Percentiles rank a stretch among this genome's conserved stretches.
These are phyloP conservation scores for Petrocephalus microphthalmus DNA, from an alignment of 2,113 vertebrate genomes.

Conservation along the genomic window DNA sequence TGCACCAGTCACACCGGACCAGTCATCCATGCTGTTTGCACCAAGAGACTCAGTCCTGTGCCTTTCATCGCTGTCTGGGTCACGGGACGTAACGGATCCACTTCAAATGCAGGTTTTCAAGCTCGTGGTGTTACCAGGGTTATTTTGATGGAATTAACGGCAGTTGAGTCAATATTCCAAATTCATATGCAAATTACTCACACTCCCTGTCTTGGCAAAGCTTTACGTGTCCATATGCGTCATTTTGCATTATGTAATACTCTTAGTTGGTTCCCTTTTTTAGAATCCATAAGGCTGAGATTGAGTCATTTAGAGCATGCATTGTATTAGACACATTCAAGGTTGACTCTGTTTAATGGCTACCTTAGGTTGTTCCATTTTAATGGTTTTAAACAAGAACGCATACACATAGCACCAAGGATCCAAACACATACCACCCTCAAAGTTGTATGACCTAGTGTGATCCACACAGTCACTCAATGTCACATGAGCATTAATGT, in stretches of 20 bases:
- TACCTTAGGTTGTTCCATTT: constrained; percentile 10
- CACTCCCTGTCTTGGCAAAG: neutral
- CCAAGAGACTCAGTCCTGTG: neutral
- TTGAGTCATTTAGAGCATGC: constrained; percentile 15
- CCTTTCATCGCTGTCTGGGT: neutral
- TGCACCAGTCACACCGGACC: neutral
- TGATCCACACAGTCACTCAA: neutral
- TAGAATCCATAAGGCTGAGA: constrained; percentile 9
- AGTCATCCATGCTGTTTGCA: neutral
- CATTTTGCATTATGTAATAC: constrained; percentile 17
- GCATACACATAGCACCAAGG: too few relatives aligned
- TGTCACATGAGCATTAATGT: neutral
- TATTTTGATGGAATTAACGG: constrained; percentile 12
- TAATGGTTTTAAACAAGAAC: neutral
- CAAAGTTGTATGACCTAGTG: neutral
- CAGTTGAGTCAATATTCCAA: constrained; percentile 10
- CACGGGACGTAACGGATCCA: neutral
- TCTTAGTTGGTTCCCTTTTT: constrained; percentile 14
- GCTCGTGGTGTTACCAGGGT: constrained; percentile 2
- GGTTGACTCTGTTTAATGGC: constrained; percentile 9
- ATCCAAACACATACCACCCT: neutral
- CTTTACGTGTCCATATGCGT: constrained; percentile 7
- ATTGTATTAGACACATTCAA: constrained; percentile 15
- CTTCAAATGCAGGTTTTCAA: neutral
- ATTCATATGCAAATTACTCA: constrained; percentile 22